Percentiles rank a stretch among this genome's conserved stretches.
phyloP scores from a whole-genome alignment of 2,888 invertebrate species.

The Sarcophaga rosellei region DNA sequence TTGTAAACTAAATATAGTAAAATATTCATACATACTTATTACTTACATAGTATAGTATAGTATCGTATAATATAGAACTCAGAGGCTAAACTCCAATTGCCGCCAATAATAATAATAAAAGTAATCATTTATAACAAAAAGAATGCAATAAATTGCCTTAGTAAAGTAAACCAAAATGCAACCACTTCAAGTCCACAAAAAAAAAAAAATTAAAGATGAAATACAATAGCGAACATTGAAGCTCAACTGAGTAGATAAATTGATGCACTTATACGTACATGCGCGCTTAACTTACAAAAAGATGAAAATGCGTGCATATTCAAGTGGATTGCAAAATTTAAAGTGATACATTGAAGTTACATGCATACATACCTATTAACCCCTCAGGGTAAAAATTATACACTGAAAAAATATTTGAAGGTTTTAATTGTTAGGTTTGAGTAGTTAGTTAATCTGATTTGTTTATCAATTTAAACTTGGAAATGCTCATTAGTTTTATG shows the following conservation, averaged over 20 bases:
- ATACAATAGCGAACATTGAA: constrained; percentile 12
- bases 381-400: background rate
- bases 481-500: too few relatives aligned
- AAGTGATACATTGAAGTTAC: constrained; percentile 40
- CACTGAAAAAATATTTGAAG: constrained; percentile 50
- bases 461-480: too few relatives aligned
- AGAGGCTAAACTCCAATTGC: constrained; percentile 58
- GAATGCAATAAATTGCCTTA: constrained; percentile 29
- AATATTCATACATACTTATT: background rate
- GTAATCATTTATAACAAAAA: constrained; percentile 31
- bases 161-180: constrained; percentile 11
- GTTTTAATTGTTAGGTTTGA: background rate
- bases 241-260: constrained; percentile 23
- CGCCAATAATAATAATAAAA: constrained; percentile 43
- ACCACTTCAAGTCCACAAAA: background rate
- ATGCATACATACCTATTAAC: background rate
- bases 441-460: too few relatives aligned
- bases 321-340: constrained; percentile 53
- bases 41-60: too few relatives aligned
- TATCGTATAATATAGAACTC: constrained; percentile 19
- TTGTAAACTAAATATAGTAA: constrained; percentile 59
- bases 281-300: constrained; percentile 36
- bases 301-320: constrained; percentile 63
- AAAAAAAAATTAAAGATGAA: background rate
- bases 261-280: constrained; percentile 25